A percentile compares a stretch with the other conserved stretches of the same genome.
phyloP scores from a whole-genome alignment of 2,888 invertebrate genomes.

The Scaeva pyrastri region DNA sequence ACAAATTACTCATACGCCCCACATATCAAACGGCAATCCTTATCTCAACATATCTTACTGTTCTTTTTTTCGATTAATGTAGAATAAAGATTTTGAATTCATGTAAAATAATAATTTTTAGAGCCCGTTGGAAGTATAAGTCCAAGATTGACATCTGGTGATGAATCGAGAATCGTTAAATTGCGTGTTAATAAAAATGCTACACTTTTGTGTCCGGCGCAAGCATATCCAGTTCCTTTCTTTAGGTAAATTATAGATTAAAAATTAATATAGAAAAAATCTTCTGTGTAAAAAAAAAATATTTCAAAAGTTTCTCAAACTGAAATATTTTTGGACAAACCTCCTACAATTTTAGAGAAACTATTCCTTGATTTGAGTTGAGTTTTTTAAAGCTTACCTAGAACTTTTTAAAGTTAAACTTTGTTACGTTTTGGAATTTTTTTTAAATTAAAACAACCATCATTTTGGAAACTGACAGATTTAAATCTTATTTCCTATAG shows the following conservation, averaged over 20 bases:
- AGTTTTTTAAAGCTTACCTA: too few relatives aligned
- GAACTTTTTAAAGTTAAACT: too few relatives aligned
- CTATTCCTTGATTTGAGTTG: too few relatives aligned
- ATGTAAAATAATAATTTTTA: slow-evolving; percentile 52
- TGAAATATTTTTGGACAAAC: too few relatives aligned
- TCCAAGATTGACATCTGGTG: slow-evolving; percentile 85
- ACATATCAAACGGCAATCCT: slow-evolving; percentile 48
- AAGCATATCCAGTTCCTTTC: slow-evolving; percentile 86
- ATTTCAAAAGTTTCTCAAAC: too few relatives aligned
- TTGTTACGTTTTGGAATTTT: too few relatives aligned
- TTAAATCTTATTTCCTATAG: too few relatives aligned
- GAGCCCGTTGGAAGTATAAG: slow-evolving; percentile 86
- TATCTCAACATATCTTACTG: slow-evolving; percentile 56
- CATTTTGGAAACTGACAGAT: too few relatives aligned
- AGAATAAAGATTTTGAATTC: background rate
- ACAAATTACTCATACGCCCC: background rate
- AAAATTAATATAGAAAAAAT: too few relatives aligned
- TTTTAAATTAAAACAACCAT: too few relatives aligned
- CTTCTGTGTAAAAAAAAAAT: too few relatives aligned
- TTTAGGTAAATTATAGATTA: slow-evolving; percentile 83
- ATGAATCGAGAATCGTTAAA: slow-evolving; percentile 79
- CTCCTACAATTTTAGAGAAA: too few relatives aligned
- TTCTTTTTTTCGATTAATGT: background rate
- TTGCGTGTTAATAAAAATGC: slow-evolving; percentile 83
- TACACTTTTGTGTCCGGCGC: slow-evolving; percentile 88